Conservation (phyloP, 2,113 vertebrate species). For the Oxyura jamaicensis region DNA sequence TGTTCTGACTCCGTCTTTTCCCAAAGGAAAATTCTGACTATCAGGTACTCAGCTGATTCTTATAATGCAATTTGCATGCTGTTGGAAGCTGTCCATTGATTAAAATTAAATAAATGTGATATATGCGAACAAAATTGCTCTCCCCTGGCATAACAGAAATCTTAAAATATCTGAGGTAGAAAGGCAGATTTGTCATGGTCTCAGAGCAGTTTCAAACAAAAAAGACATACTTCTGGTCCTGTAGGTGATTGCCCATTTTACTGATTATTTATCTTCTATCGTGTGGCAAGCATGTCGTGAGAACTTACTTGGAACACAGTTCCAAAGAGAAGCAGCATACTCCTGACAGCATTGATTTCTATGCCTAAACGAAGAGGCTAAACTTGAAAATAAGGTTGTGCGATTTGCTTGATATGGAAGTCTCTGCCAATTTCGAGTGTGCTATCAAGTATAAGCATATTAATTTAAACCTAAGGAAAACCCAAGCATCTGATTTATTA, state of each 20-base stretch:
- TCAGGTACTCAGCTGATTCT: background rate
- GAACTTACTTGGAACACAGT: background rate
- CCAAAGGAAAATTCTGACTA: conserved; percentile 14
- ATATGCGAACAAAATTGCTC: background rate
- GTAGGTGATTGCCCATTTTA: background rate
- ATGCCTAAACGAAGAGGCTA: background rate
- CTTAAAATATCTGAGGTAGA: background rate
- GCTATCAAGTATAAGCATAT: background rate
- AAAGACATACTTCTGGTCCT: background rate
- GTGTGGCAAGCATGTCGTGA: background rate
- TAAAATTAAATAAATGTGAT: conserved; percentile 10
- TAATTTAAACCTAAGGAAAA: background rate
- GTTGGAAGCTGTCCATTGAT: background rate
- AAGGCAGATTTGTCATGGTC: background rate
- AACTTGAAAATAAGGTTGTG: background rate
- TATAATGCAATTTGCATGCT: background rate
- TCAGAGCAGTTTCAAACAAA: background rate
- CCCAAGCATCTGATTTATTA: background rate
- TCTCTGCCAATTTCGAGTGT: background rate
- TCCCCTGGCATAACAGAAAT: background rate
- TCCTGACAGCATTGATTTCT: conserved; percentile 18
- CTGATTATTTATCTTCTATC: background rate
- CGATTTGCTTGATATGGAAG: background rate
- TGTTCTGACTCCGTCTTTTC: background rate
- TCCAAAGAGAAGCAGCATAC: background rate